phyloP scores from a whole-genome alignment of 2,888 invertebrate genomes.

The Acanthosoma haemorrhoidale region DNA sequence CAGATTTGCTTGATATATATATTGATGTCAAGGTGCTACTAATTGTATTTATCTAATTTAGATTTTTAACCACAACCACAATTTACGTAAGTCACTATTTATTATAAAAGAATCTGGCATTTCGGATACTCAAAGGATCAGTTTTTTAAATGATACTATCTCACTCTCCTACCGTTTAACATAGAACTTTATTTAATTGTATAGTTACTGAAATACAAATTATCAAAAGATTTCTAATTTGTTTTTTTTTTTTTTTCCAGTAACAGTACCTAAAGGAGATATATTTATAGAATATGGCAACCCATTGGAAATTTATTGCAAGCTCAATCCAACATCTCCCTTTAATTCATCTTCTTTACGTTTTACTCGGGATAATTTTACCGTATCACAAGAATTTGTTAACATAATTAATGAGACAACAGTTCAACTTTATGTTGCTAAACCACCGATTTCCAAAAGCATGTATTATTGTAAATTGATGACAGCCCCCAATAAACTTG shows the following conservation, averaged over 20 bases:
- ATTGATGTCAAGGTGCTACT: too few species aligned
- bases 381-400: conserved; percentile 49
- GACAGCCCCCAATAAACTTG: conserved; percentile 42
- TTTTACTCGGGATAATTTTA: conserved; percentile 48
- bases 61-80: too few species aligned
- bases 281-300: conserved; percentile 56
- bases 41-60: too few species aligned
- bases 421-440: conserved; percentile 53
- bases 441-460: conserved; percentile 52
- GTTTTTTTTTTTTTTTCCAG: conserved; percentile 39
- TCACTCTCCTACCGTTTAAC: neutral
- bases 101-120: neutral
- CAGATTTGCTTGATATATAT: too few species aligned
- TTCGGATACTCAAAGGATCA: too few species aligned
- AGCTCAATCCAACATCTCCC: conserved; percentile 51
- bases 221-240: neutral
- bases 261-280: conserved; percentile 53
- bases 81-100: too few species aligned
- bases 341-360: conserved; percentile 52
- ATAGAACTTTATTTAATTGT: neutral
- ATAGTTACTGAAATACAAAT: too few species aligned
- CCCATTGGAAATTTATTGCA: conserved; percentile 60
- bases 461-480: conserved; percentile 49
- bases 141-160: neutral
- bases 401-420: conserved; percentile 59